These are phyloP conservation scores for Pygathrix nemaeus DNA, from an alignment of 2,113 vertebrate genomes.

Conservation along the genomic window DNA sequence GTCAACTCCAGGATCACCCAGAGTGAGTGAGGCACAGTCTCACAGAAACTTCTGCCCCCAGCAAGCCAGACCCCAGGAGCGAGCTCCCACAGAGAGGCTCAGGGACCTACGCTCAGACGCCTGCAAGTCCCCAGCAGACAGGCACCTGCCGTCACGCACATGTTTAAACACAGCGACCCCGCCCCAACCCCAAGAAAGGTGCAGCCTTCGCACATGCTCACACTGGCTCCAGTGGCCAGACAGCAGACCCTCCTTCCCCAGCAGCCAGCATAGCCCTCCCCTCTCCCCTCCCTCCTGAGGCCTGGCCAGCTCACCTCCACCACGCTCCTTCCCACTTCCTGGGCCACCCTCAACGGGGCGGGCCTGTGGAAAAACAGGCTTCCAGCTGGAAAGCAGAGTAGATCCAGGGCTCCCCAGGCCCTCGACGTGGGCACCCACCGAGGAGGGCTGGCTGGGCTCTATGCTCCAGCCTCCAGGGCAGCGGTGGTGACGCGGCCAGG, in stretches of 20 bases:
- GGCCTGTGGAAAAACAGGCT: neutral
- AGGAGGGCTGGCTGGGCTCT: neutral
- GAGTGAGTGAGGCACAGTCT: neutral
- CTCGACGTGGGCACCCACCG: accelerated
- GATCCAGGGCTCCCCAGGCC: neutral
- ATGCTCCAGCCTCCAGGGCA: neutral
- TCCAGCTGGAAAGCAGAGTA: neutral
- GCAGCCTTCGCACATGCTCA: neutral
- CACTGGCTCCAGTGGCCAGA: neutral
- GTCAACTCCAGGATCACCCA: neutral
- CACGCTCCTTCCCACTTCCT: neutral
- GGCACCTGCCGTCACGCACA: neutral
- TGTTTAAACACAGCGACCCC: accelerated
- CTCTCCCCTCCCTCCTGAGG: neutral
- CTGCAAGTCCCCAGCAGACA: neutral
- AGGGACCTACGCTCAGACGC: neutral
- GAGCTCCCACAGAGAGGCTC: neutral
- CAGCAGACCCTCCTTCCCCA: neutral
- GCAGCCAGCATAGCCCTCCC: neutral
- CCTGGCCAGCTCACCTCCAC: slow-evolving; percentile 40
- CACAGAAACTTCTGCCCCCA: no score
- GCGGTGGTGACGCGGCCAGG: neutral
- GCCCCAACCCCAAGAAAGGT: neutral
- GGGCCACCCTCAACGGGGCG: neutral
- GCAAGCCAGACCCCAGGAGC: neutral